Percentiles rank a stretch among this genome's conserved stretches.
Conservation (phyloP, 1,140 invertebrate genomes). For the Harlomillsia oculata region DNA sequence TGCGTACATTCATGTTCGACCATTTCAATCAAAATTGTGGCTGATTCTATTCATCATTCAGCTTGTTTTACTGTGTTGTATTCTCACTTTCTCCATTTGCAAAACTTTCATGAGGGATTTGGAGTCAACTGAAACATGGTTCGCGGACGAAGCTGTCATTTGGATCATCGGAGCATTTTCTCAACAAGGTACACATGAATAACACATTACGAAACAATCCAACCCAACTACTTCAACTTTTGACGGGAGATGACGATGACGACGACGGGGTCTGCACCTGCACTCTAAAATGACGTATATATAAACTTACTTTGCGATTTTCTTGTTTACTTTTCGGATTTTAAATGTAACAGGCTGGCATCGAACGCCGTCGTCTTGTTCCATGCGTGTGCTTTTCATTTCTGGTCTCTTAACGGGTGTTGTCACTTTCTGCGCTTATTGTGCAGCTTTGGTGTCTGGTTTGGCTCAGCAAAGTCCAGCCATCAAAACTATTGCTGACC, state of each 20-base stretch:
- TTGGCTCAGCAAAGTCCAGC: neutral
- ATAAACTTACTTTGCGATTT: too few relatives aligned
- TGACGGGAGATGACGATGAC: too few relatives aligned
- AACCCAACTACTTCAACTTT: too few relatives aligned
- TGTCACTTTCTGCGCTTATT: neutral
- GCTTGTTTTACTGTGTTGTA: neutral
- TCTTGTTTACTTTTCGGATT: too few relatives aligned
- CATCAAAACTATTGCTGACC: neutral
- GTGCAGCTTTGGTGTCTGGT: neutral
- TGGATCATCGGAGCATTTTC: neutral
- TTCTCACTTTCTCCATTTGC: neutral
- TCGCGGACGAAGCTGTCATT: too few relatives aligned
- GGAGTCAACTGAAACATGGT: too few relatives aligned
- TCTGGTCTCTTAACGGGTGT: neutral
- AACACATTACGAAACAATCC: too few relatives aligned
- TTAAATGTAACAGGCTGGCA: constrained; percentile 1
- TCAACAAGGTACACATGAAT: neutral
- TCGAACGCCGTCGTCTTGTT: neutral
- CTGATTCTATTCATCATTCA: neutral
- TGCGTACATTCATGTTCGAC: neutral
- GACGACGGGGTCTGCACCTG: too few relatives aligned
- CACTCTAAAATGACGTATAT: too few relatives aligned
- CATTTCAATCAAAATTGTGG: neutral
- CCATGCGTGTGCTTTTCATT: neutral
- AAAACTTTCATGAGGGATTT: too few relatives aligned